These are phyloP conservation scores for Hemichromis elongatus DNA, from an alignment of 2,113 vertebrate genomes.

Conservation along the genomic window DNA sequence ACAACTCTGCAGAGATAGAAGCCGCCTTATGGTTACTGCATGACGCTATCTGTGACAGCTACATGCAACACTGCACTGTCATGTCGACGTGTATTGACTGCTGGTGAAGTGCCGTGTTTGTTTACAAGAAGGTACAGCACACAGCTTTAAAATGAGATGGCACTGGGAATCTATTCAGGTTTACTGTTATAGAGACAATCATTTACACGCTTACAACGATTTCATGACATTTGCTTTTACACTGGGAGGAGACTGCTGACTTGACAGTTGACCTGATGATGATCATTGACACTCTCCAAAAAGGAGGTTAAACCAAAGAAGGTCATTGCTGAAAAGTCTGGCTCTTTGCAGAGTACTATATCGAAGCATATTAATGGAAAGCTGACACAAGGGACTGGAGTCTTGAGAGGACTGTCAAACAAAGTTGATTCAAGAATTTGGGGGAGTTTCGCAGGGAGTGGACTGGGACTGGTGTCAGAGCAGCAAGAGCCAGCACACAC, in stretches of 20 bases:
- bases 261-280: neutral
- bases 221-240: neutral
- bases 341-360: neutral
- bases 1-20: constrained; percentile 9
- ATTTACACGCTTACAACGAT: neutral
- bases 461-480: neutral
- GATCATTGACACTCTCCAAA: neutral
- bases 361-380: neutral
- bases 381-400: neutral
- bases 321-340: neutral
- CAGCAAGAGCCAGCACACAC: neutral
- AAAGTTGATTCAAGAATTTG: neutral
- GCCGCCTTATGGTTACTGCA: neutral
- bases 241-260: neutral
- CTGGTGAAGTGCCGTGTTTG: neutral
- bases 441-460: neutral
- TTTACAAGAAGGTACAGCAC: neutral
- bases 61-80: neutral
- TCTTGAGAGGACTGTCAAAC: neutral
- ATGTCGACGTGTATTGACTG: neutral
- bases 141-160: neutral
- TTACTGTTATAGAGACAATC: neutral
- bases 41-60: constrained; percentile 28
- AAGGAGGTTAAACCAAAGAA: neutral
- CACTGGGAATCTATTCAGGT: neutral